These are phyloP conservation scores for Astropecten irregularis DNA, from an alignment of 53 echinoderm and acorn worm species.

Conservation along the genomic window DNA sequence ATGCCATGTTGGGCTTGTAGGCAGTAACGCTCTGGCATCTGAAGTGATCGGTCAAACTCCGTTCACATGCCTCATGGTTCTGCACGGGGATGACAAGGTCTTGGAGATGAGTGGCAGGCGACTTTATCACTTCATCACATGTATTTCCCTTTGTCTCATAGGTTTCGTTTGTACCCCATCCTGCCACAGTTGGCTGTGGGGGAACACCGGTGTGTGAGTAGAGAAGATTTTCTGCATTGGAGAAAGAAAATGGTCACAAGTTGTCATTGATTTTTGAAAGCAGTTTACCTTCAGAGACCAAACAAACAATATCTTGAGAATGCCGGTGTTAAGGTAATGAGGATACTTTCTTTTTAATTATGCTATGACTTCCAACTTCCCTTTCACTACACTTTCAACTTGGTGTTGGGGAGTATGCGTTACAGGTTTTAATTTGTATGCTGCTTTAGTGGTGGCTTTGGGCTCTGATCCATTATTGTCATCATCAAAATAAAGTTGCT, in stretches of 20 bases:
- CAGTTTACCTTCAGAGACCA: background rate
- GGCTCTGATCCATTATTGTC: too few species aligned
- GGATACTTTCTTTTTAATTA: too few species aligned
- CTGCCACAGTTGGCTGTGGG: conserved; percentile 8
- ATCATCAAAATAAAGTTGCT: too few species aligned
- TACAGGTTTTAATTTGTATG: too few species aligned
- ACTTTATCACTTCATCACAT: background rate
- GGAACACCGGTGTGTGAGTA: background rate
- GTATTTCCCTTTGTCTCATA: background rate
- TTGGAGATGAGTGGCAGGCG: background rate
- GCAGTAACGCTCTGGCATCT: background rate
- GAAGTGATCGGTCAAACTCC: background rate
- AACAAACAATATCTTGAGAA: too few species aligned
- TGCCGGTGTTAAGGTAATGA: too few species aligned
- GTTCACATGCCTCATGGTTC: background rate
- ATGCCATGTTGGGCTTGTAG: background rate
- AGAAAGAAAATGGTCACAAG: background rate
- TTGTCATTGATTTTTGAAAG: background rate
- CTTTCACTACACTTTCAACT: too few species aligned
- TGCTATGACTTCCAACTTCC: too few species aligned
- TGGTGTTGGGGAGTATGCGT: too few species aligned
- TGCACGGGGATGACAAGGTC: background rate
- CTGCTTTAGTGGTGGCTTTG: too few species aligned
- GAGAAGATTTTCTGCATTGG: background rate
- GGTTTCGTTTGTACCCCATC: conserved; percentile 31